Base-by-base conservation (phyloP, 2,888 invertebrate species). In the Neoascia interrupta region DNA sequence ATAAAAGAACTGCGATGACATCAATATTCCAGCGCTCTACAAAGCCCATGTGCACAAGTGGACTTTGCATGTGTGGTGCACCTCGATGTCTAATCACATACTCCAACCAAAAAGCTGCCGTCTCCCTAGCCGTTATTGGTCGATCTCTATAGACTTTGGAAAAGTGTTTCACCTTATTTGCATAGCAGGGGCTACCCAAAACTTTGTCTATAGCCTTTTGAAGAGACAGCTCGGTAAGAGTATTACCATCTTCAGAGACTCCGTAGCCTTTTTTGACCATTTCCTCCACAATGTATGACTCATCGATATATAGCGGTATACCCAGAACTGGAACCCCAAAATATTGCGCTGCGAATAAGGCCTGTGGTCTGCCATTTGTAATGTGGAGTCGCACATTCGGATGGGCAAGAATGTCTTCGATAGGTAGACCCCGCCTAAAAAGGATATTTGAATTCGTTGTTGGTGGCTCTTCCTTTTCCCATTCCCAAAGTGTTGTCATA, bases 41-140 rank as follows among this genome's bases (percentile, higher is more conserved):
- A 18, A 47, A 47, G 18, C 8, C 18, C 60, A 47, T 37, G 8
- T 37, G 60, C 4, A 89, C 83, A 0, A 90, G 87, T 0, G 91
- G 90, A 84, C 90, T 91, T 80, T 90, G 91, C 82, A 91, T 89
- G 63, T 88, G 90, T 0, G 85, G 83, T 0, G 91, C 91, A n/a
- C 91, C 91, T 58, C 90, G 90, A 84, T 92, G 87, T 39, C 91
- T 88, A 3, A 92, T 86, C 0, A 92, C 89, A 83, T 92, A 91
- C 80, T 92, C 91, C 11, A 91, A 88, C 92, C 92, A 92, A 84
- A 86, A 92, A 68, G 90, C 87, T 0, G 91, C 91, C 0, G 89
- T 90, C 56, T 91, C 89, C 34, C 90, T 84, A 0, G 91, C 88
- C 16, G 84, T 87, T 85, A 90, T 83, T 0, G 92, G 91, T 39